Evolutionary conservation across 92 coral and sea anemone genomes (phyloP).

Genomic region (Chrysogorgia sp.): DNA sequence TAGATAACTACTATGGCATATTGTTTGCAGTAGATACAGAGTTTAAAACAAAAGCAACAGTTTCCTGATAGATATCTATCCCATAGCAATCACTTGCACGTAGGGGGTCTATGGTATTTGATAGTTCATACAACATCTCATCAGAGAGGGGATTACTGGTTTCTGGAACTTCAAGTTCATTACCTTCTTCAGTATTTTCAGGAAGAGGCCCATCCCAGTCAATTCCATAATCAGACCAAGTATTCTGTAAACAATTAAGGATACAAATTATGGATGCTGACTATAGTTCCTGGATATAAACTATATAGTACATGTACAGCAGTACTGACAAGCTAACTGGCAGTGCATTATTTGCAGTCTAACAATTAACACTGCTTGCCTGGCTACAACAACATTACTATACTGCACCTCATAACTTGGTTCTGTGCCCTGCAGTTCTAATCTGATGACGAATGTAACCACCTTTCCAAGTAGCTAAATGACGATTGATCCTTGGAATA

Average conservation of each 20-base stretch:
- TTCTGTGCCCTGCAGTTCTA: conserved; percentile 69
- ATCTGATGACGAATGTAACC: conserved; percentile 63
- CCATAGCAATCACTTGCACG: conserved; percentile 50
- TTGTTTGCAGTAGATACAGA: neutral
- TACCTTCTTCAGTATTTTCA: conserved; percentile 12
- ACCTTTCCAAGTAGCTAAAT: conserved; percentile 57
- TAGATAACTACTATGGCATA: too few species aligned
- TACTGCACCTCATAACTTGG: too few species aligned
- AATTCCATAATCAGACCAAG: conserved; percentile 49
- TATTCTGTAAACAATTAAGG: conserved; percentile 47
- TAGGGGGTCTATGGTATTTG: conserved; percentile 41
- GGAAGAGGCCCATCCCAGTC: conserved; percentile 66
- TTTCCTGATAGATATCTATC: conserved; percentile 48
- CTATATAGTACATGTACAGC: too few species aligned
- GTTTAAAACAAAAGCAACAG: conserved; percentile 10
- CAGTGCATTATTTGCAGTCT: too few species aligned
- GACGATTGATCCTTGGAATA: conserved; percentile 63
- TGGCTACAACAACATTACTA: too few species aligned
- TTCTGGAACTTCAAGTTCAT: conserved; percentile 52
- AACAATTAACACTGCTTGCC: too few species aligned
- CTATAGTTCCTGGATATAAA: too few species aligned
- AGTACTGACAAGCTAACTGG: too few species aligned
- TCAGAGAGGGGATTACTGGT: conserved; percentile 55
- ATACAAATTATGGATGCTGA: too few species aligned
- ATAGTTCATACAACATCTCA: conserved; percentile 14